Conservation (phyloP, 2,113 vertebrate genomes). For the Varanus komodoensis region DNA sequence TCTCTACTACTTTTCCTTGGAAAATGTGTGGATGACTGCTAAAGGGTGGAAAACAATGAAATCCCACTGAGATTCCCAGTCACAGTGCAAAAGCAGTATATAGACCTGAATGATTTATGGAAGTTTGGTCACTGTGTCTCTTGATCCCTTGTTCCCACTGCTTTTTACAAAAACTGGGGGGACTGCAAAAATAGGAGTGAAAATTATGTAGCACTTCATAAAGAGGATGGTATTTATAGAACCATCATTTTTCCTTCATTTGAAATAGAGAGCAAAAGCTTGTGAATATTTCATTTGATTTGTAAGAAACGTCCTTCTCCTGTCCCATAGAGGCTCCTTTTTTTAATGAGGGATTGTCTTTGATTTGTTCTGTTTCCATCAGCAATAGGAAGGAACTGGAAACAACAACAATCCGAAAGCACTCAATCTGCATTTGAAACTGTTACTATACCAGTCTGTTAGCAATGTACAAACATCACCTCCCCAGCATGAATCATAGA, state of each 20-base stretch:
- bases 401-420: neutral
- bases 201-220: neutral
- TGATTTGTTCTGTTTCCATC: slow-evolving; percentile 23
- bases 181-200: neutral
- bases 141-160: neutral
- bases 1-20: neutral
- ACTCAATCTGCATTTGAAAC: slow-evolving; percentile 23
- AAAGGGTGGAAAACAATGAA: neutral
- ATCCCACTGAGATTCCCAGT: neutral
- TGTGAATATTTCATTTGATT: neutral
- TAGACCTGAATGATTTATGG: neutral
- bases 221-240: neutral
- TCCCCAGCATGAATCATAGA: slow-evolving; percentile 9
- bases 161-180: neutral
- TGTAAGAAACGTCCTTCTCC: neutral
- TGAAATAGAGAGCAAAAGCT: neutral
- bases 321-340: neutral
- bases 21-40: neutral
- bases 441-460: neutral
- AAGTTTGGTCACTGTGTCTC: neutral
- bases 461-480: neutral
- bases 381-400: neutral
- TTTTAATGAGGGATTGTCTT: slow-evolving; percentile 14
- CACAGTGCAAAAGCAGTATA: neutral
- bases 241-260: neutral